phyloP scores from a whole-genome alignment of 1,140 invertebrate genomes.

The Drosophila ironensis region DNA sequence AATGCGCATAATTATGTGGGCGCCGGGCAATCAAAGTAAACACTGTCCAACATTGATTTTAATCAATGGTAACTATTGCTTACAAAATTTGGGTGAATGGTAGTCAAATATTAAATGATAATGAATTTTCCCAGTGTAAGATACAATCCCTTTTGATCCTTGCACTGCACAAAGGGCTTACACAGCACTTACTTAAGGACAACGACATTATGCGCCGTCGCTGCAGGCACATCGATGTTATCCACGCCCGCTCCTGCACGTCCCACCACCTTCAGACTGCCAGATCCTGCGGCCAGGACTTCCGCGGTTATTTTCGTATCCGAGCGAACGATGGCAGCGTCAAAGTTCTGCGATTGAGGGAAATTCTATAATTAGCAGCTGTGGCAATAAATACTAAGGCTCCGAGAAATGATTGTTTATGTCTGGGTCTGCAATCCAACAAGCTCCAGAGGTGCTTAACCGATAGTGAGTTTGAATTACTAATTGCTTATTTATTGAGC shows the following conservation, averaged over 20 bases:
- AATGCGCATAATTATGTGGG: conserved; percentile 45
- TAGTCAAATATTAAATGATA: background rate
- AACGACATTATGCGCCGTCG: conserved; percentile 92
- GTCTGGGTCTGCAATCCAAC: too few species aligned
- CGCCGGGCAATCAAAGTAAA: background rate
- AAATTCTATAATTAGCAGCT: conserved; percentile 15
- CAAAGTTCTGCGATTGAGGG: conserved; percentile 87
- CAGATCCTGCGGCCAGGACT: conserved; percentile 89
- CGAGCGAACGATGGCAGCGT: conserved; percentile 96
- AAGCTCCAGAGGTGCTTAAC: too few species aligned
- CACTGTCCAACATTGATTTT: background rate
- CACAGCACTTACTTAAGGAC: conserved; percentile 94
- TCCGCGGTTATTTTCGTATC: conserved; percentile 98
- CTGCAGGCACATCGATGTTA: conserved; percentile 96
- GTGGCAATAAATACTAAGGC: background rate
- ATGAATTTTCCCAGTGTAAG: background rate
- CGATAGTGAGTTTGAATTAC: too few species aligned
- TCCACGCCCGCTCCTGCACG: conserved; percentile 98
- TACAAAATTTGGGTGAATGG: too few species aligned
- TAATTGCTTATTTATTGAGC: background rate
- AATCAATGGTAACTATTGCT: background rate
- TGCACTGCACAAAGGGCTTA: conserved; percentile 12
- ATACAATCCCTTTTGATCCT: background rate
- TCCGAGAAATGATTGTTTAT: background rate
- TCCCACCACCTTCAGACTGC: conserved; percentile 92